A percentile compares a stretch with the other conserved stretches of the same genome.
phyloP scores from a whole-genome alignment of 2,113 vertebrate genomes.

The Pongo pygmaeus region DNA sequence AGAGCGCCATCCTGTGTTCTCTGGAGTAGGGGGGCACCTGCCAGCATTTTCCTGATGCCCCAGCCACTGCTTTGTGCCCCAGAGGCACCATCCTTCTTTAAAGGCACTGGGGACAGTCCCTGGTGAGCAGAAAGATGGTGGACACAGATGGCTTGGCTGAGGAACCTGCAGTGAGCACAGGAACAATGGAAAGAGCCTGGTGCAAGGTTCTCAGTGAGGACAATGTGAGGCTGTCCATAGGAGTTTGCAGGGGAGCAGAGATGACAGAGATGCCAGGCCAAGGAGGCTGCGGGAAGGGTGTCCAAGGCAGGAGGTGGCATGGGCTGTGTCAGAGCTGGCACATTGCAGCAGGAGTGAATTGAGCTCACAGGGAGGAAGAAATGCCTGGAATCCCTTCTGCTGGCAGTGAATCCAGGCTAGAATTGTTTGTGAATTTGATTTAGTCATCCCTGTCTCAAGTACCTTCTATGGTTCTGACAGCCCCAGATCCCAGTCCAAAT shows the following conservation, averaged over 20 bases:
- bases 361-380: background rate
- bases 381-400: background rate
- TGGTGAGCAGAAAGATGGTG: background rate
- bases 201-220: background rate
- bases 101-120: background rate
- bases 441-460: background rate
- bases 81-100: background rate
- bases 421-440: background rate
- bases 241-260: background rate
- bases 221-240: fast-evolving
- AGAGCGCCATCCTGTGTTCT: background rate
- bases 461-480: background rate
- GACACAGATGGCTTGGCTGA: background rate
- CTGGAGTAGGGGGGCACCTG: background rate
- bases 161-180: background rate
- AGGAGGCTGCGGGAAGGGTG: background rate
- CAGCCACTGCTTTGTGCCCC: background rate
- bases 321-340: background rate
- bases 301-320: background rate
- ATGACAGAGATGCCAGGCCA: background rate
- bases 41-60: background rate
- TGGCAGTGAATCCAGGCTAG: background rate
- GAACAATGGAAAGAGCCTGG: fast-evolving
- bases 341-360: background rate
- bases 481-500: background rate